Evolutionary conservation across 2,797 vertebrate species (phyloP).

Genomic region (Scolopax rusticola): DNA sequence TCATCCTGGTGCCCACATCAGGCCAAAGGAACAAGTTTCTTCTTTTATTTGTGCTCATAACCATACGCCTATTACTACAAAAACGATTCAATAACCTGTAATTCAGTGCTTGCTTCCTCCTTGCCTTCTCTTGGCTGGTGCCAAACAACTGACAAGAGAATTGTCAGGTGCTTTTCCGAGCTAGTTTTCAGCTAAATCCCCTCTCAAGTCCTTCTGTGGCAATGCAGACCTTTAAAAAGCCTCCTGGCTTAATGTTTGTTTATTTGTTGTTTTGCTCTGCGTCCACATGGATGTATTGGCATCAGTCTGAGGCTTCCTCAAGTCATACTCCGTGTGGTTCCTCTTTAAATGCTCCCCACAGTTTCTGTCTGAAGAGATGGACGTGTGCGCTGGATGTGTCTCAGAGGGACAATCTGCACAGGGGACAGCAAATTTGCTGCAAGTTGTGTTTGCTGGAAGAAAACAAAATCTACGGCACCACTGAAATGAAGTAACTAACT

Average conservation of each 20-base stretch:
- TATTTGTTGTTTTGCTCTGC: background rate
- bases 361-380: background rate
- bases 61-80: background rate
- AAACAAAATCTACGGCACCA: background rate
- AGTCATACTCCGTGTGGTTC: background rate
- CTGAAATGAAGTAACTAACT: background rate
- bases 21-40: background rate
- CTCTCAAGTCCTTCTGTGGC: background rate
- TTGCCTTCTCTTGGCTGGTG: background rate
- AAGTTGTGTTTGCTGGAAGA: background rate
- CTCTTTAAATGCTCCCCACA: background rate
- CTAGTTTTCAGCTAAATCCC: background rate
- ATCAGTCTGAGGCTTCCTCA: background rate
- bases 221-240: conserved; percentile 18
- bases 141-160: rapidly evolving
- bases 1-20: background rate
- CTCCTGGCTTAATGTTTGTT: background rate
- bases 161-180: background rate
- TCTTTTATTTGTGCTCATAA: background rate
- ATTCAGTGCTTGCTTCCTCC: background rate
- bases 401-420: background rate
- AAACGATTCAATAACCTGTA: background rate
- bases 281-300: background rate
- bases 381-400: background rate
- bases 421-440: background rate